Percentiles rank a stretch among this genome's conserved stretches.
These are phyloP conservation scores for Myrmophylax atrothorax DNA, from an alignment of 2,113 vertebrate species.

Conservation along the genomic window DNA sequence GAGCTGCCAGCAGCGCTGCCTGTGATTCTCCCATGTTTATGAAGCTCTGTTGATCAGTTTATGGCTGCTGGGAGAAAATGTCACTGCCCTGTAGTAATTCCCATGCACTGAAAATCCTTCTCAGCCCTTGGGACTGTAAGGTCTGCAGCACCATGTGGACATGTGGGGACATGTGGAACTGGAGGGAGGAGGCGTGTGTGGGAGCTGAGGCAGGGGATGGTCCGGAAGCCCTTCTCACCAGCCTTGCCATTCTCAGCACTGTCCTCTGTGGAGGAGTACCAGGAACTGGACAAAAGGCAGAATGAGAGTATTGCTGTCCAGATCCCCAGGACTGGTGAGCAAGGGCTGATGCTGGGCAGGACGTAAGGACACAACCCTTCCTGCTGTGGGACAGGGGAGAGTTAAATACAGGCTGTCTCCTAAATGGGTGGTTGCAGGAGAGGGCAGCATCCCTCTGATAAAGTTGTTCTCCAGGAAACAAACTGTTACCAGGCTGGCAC, in stretches of 20 bases:
- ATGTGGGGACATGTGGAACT: rapidly evolving
- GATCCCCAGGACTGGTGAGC: background rate
- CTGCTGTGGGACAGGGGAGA: background rate
- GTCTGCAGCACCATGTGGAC: background rate
- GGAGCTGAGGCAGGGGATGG: background rate
- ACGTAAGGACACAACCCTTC: rapidly evolving
- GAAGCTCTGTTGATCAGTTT: background rate
- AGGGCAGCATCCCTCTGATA: background rate
- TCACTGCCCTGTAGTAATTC: background rate
- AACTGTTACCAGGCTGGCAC: background rate
- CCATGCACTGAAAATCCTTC: background rate
- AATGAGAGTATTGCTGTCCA: background rate
- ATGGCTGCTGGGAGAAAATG: background rate
- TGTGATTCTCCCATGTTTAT: background rate
- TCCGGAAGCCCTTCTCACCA: background rate
- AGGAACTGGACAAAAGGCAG: background rate
- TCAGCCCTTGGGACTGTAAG: rapidly evolving
- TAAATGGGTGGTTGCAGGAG: background rate
- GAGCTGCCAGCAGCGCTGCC: slow-evolving; percentile 22
- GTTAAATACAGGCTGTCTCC: background rate
- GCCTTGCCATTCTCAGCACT: rapidly evolving
- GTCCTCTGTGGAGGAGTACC: background rate
- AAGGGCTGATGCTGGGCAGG: background rate
- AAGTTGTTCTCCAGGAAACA: background rate
- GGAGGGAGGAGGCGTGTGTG: rapidly evolving